Conservation (phyloP, 1,140 invertebrate species). For the Scaptomyza montana region DNA sequence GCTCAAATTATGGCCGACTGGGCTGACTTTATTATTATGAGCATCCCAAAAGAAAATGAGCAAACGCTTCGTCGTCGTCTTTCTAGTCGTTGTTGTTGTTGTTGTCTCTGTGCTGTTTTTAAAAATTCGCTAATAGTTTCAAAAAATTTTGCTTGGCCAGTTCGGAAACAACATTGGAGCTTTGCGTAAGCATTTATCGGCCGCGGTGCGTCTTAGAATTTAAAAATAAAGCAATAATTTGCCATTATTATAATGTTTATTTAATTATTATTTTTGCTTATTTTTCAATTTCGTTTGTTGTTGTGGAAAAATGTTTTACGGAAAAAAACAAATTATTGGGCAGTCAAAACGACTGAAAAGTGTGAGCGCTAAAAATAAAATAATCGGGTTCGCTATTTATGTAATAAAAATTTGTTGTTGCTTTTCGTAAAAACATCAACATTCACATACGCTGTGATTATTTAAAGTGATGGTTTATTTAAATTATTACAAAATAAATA, state of each 20-base stretch:
- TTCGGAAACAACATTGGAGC: slow-evolving; percentile 78
- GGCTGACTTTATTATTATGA: slow-evolving; percentile 1
- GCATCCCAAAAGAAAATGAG: slow-evolving; percentile 9
- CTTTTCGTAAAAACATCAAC: slow-evolving; percentile 38
- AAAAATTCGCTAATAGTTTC: slow-evolving; percentile 81
- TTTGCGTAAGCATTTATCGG: slow-evolving; percentile 72
- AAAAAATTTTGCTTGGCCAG: slow-evolving; percentile 70
- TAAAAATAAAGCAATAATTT: slow-evolving; percentile 9
- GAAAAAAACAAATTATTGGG: slow-evolving; percentile 63
- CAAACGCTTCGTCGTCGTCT: slow-evolving; percentile 21
- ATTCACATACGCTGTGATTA: slow-evolving; percentile 26
- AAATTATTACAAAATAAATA: slow-evolving; percentile 1
- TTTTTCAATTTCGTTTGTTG: slow-evolving; percentile 44
- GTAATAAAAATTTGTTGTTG: slow-evolving; percentile 73
- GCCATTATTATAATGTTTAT: slow-evolving; percentile 11
- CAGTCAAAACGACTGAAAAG: slow-evolving; percentile 55
- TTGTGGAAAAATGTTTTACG: slow-evolving; percentile 40
- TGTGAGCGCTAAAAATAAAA: slow-evolving; percentile 83
- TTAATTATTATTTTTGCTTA: slow-evolving; percentile 17
- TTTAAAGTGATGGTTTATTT: slow-evolving; percentile 45
- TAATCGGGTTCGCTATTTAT: slow-evolving; percentile 83
- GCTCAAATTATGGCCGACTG: slow-evolving; percentile 52
- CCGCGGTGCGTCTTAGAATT: slow-evolving; percentile 10
- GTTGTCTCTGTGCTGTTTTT: slow-evolving; percentile 44
- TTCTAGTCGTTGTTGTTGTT: slow-evolving; percentile 9